Conservation (phyloP, 30 jellyfish, hydroid and myxozoan species). For the Hydractinia symbiolongicarpus region DNA sequence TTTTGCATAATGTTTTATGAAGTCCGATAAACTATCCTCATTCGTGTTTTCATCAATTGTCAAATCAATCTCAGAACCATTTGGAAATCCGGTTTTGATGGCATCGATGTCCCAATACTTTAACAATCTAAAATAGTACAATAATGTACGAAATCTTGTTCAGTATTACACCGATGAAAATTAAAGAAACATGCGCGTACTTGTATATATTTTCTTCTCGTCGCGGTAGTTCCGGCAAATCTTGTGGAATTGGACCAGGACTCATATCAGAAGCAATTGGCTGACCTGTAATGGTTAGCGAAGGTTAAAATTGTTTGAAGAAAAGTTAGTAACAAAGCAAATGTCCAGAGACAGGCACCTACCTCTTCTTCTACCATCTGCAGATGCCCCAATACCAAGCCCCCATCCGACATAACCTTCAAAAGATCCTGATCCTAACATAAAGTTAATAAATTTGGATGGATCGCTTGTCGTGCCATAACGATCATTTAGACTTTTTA, state of each 20-base stretch:
- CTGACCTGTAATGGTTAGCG: neutral
- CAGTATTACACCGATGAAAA: too few species aligned
- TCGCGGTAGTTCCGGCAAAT: slow-evolving; percentile 1
- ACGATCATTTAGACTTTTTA: neutral
- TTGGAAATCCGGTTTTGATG: slow-evolving; percentile 16
- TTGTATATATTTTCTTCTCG: slow-evolving; percentile 13
- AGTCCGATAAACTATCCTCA: slow-evolving; percentile 16
- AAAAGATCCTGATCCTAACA: slow-evolving; percentile 24
- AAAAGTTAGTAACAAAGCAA: too few species aligned
- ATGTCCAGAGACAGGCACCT: neutral
- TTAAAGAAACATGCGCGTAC: too few species aligned
- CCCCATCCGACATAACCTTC: slow-evolving; percentile 44
- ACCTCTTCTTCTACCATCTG: slow-evolving; percentile 33
- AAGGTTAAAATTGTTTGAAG: too few species aligned
- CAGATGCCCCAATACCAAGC: slow-evolving; percentile 27
- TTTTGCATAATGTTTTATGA: slow-evolving; percentile 21
- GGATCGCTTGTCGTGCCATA: neutral
- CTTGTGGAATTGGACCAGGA: slow-evolving; percentile 29
- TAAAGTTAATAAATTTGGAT: neutral
- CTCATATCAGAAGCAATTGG: slow-evolving; percentile 37
- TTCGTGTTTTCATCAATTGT: slow-evolving; percentile 21
- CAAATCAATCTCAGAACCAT: slow-evolving; percentile 26
- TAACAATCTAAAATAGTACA: neutral
- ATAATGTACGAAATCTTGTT: too few species aligned
- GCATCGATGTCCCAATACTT: slow-evolving; percentile 21